Conservation (phyloP, 2,888 invertebrate genomes). For the Sisyra terminalis region DNA sequence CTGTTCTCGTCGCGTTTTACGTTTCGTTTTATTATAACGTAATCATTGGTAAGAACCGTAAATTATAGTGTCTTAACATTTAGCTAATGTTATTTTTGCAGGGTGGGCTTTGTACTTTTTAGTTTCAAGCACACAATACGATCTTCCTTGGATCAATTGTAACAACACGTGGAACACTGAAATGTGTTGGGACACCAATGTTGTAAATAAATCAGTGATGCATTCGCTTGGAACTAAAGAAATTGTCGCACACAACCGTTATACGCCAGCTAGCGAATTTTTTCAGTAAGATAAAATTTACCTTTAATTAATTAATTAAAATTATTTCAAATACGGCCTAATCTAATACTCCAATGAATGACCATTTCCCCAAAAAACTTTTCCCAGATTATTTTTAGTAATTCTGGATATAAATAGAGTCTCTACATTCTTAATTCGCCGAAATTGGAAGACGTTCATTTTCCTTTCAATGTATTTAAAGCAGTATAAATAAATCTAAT, state of each 20-base stretch:
- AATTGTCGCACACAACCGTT: conserved; percentile 30
- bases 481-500: too few species aligned
- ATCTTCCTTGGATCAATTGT: conserved; percentile 68
- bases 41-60: conserved; percentile 56
- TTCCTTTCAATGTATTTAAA: too few species aligned
- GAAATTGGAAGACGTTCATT: too few species aligned
- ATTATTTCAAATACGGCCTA: too few species aligned
- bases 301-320: too few species aligned
- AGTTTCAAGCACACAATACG: conserved; percentile 46
- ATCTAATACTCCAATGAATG: too few species aligned
- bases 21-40: conserved; percentile 74
- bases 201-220: conserved; percentile 1
- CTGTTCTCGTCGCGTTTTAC: conserved; percentile 62
- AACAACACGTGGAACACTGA: conserved; percentile 69
- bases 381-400: too few species aligned
- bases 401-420: too few species aligned
- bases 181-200: conserved; percentile 41
- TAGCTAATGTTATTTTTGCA: conserved; percentile 12
- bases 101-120: conserved; percentile 71
- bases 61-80: conserved; percentile 4
- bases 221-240: conserved; percentile 22
- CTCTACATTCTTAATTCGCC: too few species aligned
- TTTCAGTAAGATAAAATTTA: conserved; percentile 64
- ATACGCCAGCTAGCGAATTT: conserved; percentile 61
- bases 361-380: too few species aligned